Evolutionary conservation across 2,113 vertebrate genomes (phyloP).

Genomic region (Stegostoma tigrinum): DNA sequence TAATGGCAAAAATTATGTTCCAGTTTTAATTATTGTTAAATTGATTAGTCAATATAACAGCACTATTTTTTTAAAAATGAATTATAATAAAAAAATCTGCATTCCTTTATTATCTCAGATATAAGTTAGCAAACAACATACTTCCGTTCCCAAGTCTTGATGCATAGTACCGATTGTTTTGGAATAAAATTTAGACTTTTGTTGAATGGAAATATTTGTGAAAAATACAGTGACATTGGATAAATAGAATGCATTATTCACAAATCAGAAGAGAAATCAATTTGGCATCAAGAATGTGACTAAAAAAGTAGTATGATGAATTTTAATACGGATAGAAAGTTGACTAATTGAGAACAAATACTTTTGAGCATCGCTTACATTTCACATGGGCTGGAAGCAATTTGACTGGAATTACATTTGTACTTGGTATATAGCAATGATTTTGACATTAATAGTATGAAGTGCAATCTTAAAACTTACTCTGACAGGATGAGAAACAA

Average conservation of each 20-base stretch:
- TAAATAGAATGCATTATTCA: not conserved
- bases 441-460: not conserved
- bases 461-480: not conserved
- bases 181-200: not conserved
- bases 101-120: not conserved
- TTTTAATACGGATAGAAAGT: not conserved
- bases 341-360: not conserved
- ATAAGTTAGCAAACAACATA: not conserved
- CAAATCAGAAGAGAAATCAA: not conserved
- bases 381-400: not conserved
- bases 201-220: not conserved
- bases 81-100: no score
- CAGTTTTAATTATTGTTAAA: not conserved
- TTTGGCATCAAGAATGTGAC: not conserved
- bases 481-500: no score
- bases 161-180: not conserved
- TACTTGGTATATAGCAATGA: not conserved
- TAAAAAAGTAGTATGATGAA: not conserved
- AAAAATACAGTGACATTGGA: not conserved
- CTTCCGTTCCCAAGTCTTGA: not conserved
- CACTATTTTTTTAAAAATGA: not conserved
- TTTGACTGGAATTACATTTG: not conserved
- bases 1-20: not conserved
- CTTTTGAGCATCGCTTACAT: not conserved
- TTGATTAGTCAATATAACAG: not conserved